Conservation (phyloP, 2,888 invertebrate genomes). For the Allolobophora icterica region DNA sequence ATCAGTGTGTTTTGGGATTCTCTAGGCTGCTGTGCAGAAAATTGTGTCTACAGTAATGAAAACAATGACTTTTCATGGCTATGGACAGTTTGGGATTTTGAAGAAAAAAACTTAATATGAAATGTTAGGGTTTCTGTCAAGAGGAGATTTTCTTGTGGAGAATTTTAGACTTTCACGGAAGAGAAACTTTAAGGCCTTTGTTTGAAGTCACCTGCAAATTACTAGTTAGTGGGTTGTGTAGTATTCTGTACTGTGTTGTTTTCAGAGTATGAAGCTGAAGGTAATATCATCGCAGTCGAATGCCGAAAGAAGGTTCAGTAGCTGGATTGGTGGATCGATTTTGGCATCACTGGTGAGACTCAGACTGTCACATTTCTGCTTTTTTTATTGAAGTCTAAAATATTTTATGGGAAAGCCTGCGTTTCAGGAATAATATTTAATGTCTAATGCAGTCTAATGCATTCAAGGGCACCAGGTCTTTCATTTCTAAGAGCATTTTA, state of each 20-base stretch:
- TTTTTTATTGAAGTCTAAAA: neutral
- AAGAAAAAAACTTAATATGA: too few species aligned
- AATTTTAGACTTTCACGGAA: neutral
- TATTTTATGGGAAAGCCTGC: neutral
- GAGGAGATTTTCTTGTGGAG: too few species aligned
- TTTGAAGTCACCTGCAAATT: neutral
- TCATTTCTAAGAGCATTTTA: neutral
- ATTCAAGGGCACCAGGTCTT: too few species aligned
- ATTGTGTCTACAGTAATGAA: too few species aligned
- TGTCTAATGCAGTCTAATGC: neutral
- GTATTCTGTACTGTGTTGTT: neutral
- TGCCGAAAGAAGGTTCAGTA: conserved; percentile 89
- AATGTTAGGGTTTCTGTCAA: too few species aligned
- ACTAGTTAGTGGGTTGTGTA: neutral
- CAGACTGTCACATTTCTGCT: neutral
- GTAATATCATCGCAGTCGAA: conserved; percentile 89
- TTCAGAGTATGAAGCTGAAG: conserved; percentile 85
- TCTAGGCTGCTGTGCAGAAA: too few species aligned
- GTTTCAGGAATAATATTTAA: neutral
- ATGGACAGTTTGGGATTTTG: too few species aligned
- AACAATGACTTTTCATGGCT: too few species aligned
- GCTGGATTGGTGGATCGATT: conserved; percentile 99
- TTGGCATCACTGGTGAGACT: conserved; percentile 81
- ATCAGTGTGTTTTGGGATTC: too few species aligned
- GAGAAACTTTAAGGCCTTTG: conserved; percentile 12